Base-by-base conservation (phyloP, 2,797 vertebrate genomes). In the Chelonia mydas region DNA sequence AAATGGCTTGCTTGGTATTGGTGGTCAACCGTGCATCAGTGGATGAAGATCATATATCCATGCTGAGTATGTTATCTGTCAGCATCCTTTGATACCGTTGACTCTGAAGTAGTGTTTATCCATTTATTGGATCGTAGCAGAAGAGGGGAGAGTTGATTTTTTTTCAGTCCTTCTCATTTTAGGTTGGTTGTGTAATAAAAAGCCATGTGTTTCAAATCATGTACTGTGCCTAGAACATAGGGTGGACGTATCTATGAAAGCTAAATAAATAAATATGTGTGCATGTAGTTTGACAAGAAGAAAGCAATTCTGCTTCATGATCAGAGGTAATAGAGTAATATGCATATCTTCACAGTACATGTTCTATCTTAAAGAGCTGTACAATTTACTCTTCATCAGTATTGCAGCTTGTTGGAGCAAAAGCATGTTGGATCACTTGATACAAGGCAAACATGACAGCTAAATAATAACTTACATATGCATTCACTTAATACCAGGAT, bases 331-430 rank as follows among this genome's bases (percentile, higher is more conserved):
- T 1, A 16, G 16, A 59, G 76, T n/a, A 94, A 53, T 72, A 68
- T 93, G 57, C 50, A 93, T 76, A 72, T 89, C 92, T 89, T 86
- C 41, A 92, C 0, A 2, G 78, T 80, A 33, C 37, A 0, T 4
- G 19, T 74, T 90, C 47, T 6, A 1, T 57, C 50, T 31, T 19
- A 47, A 1, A 45, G 33, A 87, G 65, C 77, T 0, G 27, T 83
- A 11, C 11, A 4, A 61, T 93, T 87, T 90, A 27, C 12, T 94
- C 23, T 31, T 27, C 84, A 27, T 94, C 84, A 57, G 19, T 93
- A 84, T 78, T 91, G 50, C 61, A 5, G 27, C 61, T 87, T 88
- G 80, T 15, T 91, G 84, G 79, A 94, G 91, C 82, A 90, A 59
- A 80, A 47, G 11, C 82, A 83, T 84, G 21, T 47, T 47, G 87